Percentiles rank a stretch among this genome's conserved stretches.
Evolutionary conservation across 2,113 vertebrate species (phyloP).

Genomic region (Perca fluviatilis): DNA sequence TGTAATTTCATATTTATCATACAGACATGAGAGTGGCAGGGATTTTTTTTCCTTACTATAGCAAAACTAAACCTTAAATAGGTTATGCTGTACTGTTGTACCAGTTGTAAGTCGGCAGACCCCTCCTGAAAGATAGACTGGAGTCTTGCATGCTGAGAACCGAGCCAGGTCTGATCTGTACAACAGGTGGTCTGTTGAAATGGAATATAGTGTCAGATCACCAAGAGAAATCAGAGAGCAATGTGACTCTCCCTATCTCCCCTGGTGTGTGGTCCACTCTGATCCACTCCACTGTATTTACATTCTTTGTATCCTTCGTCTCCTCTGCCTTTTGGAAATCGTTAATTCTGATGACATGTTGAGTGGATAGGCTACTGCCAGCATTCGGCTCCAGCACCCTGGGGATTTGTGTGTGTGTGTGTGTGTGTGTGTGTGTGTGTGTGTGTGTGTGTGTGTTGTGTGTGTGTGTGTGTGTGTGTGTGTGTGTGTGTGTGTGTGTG

Average conservation of each 20-base stretch:
- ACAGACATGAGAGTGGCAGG: no score
- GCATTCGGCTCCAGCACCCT: constrained; percentile 51
- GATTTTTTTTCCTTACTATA: no score
- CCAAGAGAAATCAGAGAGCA: constrained; percentile 50
- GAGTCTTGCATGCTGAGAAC: constrained; percentile 50
- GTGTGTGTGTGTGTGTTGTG: constrained; percentile 31
- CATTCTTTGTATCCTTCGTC: constrained; percentile 60
- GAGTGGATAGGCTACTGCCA: constrained; percentile 52
- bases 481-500: background rate
- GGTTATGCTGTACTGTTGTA: background rate
- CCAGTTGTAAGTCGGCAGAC: constrained; percentile 53
- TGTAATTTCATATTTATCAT: background rate
- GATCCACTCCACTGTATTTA: constrained; percentile 71
- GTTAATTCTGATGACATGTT: constrained; percentile 65
- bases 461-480: constrained; percentile 13
- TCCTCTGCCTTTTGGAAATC: constrained; percentile 63
- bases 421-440: constrained; percentile 19
- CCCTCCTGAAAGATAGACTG: constrained; percentile 20
- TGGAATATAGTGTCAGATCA: constrained; percentile 51
- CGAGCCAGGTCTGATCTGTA: constrained; percentile 54
- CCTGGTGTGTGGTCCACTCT: constrained; percentile 74
- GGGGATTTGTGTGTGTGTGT: constrained; percentile 20
- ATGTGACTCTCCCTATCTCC: constrained; percentile 31
- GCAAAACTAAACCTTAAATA: no score
- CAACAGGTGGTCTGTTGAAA: constrained; percentile 76